phyloP scores from a whole-genome alignment of 2,113 vertebrate genomes.

The Corvus moneduloides region DNA sequence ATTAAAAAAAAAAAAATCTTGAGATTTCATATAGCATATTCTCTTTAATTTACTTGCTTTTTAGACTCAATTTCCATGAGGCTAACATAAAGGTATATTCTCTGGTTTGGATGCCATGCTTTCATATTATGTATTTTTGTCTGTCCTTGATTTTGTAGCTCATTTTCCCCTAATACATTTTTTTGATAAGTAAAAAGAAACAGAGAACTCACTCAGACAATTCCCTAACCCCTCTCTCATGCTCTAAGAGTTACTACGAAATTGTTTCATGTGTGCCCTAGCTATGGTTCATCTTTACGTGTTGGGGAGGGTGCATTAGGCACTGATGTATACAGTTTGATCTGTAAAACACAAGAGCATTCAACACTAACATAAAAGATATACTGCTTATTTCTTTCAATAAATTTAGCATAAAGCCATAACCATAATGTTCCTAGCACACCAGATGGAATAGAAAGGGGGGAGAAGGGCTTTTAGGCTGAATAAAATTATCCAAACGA shows the following conservation, averaged over 20 bases:
- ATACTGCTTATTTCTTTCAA: background rate
- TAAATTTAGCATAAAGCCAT: background rate
- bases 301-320: background rate
- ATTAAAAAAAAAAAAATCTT: background rate
- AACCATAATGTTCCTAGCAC: background rate
- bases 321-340: background rate
- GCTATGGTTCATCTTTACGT: background rate
- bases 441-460: background rate
- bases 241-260: background rate
- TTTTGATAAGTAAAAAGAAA: background rate
- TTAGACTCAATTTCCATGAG: background rate
- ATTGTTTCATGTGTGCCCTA: background rate
- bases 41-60: background rate
- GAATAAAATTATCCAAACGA: background rate
- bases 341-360: background rate
- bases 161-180: background rate
- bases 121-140: background rate
- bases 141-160: background rate
- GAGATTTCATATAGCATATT: background rate
- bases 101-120: rapidly evolving
- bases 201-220: background rate
- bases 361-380: background rate
- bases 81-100: background rate
- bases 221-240: background rate
- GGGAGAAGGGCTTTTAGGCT: background rate